A percentile compares a stretch with the other conserved stretches of the same genome.
Conservation (phyloP, 1,140 invertebrate genomes). For the Bombus balteatus region DNA sequence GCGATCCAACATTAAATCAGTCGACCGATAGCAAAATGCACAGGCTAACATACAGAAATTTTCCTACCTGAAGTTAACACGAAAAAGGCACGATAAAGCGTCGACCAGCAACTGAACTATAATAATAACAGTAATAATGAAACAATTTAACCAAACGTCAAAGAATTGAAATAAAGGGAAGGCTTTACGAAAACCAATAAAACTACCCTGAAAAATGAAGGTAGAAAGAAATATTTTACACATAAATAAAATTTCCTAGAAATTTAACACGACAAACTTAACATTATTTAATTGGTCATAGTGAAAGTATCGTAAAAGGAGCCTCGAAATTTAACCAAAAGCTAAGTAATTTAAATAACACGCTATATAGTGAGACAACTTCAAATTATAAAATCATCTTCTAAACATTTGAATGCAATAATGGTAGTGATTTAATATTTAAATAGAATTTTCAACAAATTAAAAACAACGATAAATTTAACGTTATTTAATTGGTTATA, state of each 20-base stretch:
- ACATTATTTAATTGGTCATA: background rate
- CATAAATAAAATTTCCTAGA: background rate
- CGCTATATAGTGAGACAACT: too few species aligned
- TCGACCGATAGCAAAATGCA: background rate
- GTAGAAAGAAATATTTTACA: background rate
- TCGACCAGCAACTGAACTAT: background rate
- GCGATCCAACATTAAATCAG: background rate
- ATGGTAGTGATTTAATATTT: background rate
- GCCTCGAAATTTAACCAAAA: too few species aligned
- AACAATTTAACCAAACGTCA: background rate
- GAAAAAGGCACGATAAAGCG: background rate
- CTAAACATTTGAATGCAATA: background rate
- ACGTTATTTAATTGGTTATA: background rate
- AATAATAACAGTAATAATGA: too few species aligned
- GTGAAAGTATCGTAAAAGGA: too few species aligned
- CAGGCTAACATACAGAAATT: background rate
- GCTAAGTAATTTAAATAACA: too few species aligned
- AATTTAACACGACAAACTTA: background rate
- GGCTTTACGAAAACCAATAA: background rate
- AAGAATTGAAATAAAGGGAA: background rate
- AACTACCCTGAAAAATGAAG: background rate
- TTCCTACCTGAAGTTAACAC: accelerated
- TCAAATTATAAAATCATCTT: background rate
- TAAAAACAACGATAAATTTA: background rate
- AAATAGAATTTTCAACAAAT: background rate